Evolutionary conservation across 2,113 vertebrate species (phyloP).

Genomic region (Takifugu flavidus): DNA sequence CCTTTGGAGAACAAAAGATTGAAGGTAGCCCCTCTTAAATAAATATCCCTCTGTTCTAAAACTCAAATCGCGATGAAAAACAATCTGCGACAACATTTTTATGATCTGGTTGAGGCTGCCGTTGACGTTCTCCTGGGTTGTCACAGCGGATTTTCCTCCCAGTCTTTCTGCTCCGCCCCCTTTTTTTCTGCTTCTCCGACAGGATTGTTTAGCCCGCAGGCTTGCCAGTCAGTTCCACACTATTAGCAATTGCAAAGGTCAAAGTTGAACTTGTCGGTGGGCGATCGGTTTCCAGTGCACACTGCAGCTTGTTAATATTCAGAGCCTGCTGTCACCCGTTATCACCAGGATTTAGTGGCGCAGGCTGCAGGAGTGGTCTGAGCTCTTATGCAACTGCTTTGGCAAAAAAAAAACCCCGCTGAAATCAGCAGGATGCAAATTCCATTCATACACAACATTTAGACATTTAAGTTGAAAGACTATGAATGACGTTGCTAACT

Average conservation of each 20-base stretch:
- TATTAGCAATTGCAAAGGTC: constrained; percentile 27
- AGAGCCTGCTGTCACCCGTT: constrained; percentile 27
- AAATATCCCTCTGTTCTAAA: no score
- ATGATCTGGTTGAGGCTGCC: constrained; percentile 18
- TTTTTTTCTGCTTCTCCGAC: constrained; percentile 11
- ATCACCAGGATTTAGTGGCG: constrained; percentile 34
- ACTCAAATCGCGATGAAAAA: no score
- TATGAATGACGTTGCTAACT: background rate
- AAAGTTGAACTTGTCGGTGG: constrained; percentile 32
- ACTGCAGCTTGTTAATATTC: constrained; percentile 32
- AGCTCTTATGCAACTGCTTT: constrained; percentile 46
- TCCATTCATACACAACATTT: constrained; percentile 31
- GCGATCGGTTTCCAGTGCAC: constrained; percentile 11
- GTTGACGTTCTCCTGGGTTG: constrained; percentile 18
- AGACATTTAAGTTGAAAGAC: constrained; percentile 8
- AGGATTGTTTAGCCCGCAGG: constrained; percentile 15
- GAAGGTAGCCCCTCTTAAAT: constrained; percentile 76
- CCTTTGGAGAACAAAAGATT: constrained; percentile 87
- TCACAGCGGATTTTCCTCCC: constrained; percentile 7
- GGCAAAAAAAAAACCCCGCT: constrained; percentile 21
- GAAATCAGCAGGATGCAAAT: constrained; percentile 30
- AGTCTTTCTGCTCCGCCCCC: constrained; percentile 1
- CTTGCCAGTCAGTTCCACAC: constrained; percentile 8
- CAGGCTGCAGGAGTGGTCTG: constrained; percentile 22
- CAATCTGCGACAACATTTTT: background rate